Evolutionary conservation across 2,888 invertebrate species (phyloP), one percentile per base, ranked within the genome.

Genomic region (Leptinotarsa tumamoca): DNA sequence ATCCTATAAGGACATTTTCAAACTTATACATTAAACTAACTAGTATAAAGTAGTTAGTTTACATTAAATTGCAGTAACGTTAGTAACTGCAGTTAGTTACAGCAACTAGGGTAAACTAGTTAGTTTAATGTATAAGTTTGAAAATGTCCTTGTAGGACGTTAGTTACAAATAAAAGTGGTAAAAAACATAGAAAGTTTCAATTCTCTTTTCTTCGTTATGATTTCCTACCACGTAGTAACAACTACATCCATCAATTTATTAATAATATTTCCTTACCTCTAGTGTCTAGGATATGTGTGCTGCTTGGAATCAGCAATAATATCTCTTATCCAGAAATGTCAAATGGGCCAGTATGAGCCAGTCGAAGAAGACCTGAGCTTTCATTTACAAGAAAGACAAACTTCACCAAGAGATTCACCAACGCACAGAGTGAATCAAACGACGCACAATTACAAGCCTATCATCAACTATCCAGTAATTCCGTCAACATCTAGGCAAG

Each of bases 221-320:
- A 27, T 4, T 27, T 27, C 51, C 51, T 15, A 51, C 14, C 15
- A 13, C 13, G 51, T 51, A 51, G 13, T 17, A 13, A 51, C 51
- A 3, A 51, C 13, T 51, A 51, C 15, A 51, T 15, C 15, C 15
- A 51, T 15, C 15, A 17, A 51, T 17, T 17, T 15, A 2, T 5
- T n/a, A 27, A n/a, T 50, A 49, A 33, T 5, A 10, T 23, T 43
- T 17, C n/a, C 50, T 67, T 52, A 15, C 79, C 86, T 86, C n/a
- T 83, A 92, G 92, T 89, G 91, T 83, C 89, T 92, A 83, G 92
- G 92, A 80, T 92, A 92, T 85, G 85, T 91, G 76, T 92, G 92
- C 87, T 91, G 91, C 82, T 84, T 91, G 85, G 91, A 92, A 88
- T 91, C 92, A 70, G 87, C 91, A 80, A 85, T 92, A 79, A 86